Evolutionary conservation across 2,113 vertebrate species (phyloP), one percentile per base, ranked within the genome.

Genomic region (Semicossyphus pulcher): DNA sequence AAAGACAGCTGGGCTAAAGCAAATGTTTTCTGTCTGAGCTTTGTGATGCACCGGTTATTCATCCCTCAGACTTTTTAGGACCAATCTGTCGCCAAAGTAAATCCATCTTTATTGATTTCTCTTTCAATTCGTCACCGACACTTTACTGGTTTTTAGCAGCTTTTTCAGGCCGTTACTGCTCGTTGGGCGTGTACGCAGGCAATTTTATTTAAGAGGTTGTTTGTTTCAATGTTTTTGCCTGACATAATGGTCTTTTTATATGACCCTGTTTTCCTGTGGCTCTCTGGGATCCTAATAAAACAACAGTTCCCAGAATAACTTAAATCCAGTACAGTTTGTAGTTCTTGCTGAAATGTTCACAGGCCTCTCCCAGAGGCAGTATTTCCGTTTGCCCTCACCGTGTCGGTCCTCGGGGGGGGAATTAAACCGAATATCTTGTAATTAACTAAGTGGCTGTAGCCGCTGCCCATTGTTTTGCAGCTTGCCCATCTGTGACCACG

Each of bases 401-500:
- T 12, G 71, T 32, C 21, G 26, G 52, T 75, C 80, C 86, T 52
- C 15, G 4, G 57, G 78, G 80, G 70, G 18, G 45, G 62, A 62
- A 72, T 84, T 71, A 72, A 81, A 83, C 81, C 65, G 84, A 64
- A 81, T 86, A 76, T 83, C 67, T 81, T 74, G 84, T 90, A 91
- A 93, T 93, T 91, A 92, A 90, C 84, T 87, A 91, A 92, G 89
- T 87, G 88, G 68, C 75, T 66, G 45, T 29, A 68, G 76, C 80
- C 57, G 39, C 64, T 80, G 78, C 71, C 58, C 78, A 69, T 73
- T 80, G 83, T 89, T 80, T 59, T 61, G 73, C 60, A 52, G 76
- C 52, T 32, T 3, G 31, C 45, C 81, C 90, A 85, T 87, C 88
- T 86, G 82, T 87, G 83, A 84, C 80, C 72, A 71, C 34, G 69